phyloP scores from a whole-genome alignment of 2,113 vertebrate species.

The Sigmodon hispidus region DNA sequence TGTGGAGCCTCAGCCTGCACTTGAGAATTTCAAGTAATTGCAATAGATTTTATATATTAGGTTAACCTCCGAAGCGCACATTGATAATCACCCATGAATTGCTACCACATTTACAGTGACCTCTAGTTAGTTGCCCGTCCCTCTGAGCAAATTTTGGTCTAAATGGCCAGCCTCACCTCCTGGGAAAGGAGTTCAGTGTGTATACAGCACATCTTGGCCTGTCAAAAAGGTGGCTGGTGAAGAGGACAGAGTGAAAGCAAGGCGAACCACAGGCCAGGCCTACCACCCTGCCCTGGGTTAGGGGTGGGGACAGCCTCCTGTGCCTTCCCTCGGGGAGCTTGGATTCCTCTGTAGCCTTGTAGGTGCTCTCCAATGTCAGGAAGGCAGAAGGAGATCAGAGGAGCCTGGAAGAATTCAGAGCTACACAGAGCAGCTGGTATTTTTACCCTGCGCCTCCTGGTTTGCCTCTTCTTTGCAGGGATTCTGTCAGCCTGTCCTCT shows the following conservation, averaged over 20 bases:
- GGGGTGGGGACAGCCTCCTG: accelerated
- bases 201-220: not conserved
- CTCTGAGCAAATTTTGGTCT: not conserved
- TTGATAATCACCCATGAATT: not conserved
- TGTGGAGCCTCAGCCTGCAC: not conserved
- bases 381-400: not conserved
- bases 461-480: accelerated
- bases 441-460: accelerated
- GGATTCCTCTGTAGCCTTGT: not conserved
- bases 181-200: not conserved
- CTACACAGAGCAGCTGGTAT: accelerated
- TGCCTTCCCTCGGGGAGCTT: not conserved
- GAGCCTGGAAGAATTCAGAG: accelerated
- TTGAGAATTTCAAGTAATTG: not conserved
- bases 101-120: not conserved
- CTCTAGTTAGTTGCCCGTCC: accelerated
- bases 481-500: not conserved
- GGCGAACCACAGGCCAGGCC: not conserved
- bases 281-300: not conserved
- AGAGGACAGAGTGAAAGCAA: not conserved
- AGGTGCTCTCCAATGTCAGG: accelerated
- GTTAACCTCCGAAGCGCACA: not conserved
- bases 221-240: not conserved
- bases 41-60: not conserved
- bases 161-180: not conserved